Conservation (phyloP, 2,113 vertebrate species). For the Tachuris rubrigastra region DNA sequence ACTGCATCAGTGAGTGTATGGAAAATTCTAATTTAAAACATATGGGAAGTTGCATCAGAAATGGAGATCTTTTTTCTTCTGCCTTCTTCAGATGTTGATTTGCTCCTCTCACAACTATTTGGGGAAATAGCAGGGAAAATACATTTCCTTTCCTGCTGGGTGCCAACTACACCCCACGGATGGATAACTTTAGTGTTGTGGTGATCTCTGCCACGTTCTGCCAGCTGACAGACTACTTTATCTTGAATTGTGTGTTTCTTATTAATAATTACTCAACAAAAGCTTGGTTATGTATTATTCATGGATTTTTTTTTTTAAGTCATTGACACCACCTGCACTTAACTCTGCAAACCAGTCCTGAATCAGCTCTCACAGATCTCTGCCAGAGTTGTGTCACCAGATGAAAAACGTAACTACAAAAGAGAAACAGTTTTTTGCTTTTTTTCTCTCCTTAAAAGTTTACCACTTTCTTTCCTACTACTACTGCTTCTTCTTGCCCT, state of each 20-base stretch:
- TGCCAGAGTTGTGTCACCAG: background rate
- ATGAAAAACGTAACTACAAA: background rate
- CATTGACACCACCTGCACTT: background rate
- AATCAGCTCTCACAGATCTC: background rate
- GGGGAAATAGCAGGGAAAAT: constrained; percentile 27
- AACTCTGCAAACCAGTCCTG: background rate
- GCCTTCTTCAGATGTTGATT: background rate
- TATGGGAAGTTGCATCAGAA: constrained; percentile 19
- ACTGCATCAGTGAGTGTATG: background rate
- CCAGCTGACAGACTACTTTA: background rate
- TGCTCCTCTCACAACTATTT: background rate
- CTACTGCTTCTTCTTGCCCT: background rate
- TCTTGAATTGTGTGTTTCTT: background rate
- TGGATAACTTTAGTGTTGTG: background rate
- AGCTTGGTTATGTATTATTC: background rate
- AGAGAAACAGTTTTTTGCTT: background rate
- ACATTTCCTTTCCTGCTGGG: background rate
- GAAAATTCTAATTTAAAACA: constrained; percentile 18
- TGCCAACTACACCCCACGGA: background rate
- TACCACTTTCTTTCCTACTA: background rate
- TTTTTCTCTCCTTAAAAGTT: background rate
- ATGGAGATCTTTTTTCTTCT: background rate
- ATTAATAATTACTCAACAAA: constrained; percentile 43
- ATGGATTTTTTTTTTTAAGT: background rate
- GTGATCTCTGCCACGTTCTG: background rate